Conservation (phyloP, 2,888 invertebrate genomes). For the Cosmia trapezina region DNA sequence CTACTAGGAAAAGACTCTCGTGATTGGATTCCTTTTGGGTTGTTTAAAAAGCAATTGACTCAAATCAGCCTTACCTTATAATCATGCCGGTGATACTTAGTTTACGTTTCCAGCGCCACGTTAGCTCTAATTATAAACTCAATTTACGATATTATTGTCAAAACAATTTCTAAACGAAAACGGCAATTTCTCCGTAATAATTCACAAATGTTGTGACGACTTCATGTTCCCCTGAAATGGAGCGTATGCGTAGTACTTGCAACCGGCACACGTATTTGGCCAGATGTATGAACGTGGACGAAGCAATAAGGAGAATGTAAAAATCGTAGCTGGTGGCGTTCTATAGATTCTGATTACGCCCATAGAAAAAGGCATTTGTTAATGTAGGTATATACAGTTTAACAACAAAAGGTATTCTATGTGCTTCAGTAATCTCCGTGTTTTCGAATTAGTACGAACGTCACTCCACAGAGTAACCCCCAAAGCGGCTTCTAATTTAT, state of each 20-base stretch:
- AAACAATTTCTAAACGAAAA: not conserved
- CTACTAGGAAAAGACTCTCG: not conserved
- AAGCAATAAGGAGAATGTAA: not conserved
- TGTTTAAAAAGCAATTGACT: not conserved
- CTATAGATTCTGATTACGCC: not conserved
- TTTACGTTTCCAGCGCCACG: not conserved
- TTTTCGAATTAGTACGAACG: not conserved
- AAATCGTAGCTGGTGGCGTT: not conserved
- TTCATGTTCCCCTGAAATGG: too few species aligned
- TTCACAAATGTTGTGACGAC: too few species aligned
- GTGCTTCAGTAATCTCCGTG: not conserved
- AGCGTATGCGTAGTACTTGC: too few species aligned
- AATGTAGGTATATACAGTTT: not conserved
- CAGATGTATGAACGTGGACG: not conserved
- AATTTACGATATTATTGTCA: not conserved
- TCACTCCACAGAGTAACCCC: not conserved
- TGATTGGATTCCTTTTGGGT: not conserved
- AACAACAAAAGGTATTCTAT: not conserved
- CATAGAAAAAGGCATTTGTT: not conserved
- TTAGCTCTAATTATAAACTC: not conserved
- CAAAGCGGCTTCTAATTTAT: not conserved
- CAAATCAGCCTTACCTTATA: not conserved
- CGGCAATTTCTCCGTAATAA: not conserved
- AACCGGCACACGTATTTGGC: too few species aligned
- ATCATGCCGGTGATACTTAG: not conserved